Percentiles rank a stretch among this genome's conserved stretches.
Evolutionary conservation across 2,113 vertebrate species (phyloP).

Genomic region (Columba livia): DNA sequence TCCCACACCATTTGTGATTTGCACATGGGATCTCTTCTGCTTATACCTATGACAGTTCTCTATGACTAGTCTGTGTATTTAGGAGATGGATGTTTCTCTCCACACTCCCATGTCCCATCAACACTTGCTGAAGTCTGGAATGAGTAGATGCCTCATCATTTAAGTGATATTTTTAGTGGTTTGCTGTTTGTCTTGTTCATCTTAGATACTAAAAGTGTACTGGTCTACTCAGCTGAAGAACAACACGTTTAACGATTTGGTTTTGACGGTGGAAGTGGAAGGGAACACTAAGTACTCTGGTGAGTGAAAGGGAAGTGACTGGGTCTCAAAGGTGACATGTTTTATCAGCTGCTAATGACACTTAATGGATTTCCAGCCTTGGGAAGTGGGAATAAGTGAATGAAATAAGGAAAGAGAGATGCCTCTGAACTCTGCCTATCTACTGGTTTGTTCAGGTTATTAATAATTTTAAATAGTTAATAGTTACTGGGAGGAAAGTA

Average conservation of each 20-base stretch:
- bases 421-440: not conserved
- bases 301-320: not conserved
- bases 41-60: not conserved
- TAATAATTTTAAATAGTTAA: not conserved
- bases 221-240: slow-evolving; percentile 67
- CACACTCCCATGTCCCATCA: not conserved
- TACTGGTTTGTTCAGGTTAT: not conserved
- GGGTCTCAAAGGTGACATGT: accelerated
- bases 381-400: not conserved
- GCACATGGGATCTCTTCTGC: not conserved
- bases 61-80: not conserved
- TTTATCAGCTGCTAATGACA: not conserved
- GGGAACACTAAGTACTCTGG: slow-evolving; percentile 11
- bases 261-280: slow-evolving; percentile 73
- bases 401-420: not conserved
- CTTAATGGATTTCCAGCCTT: not conserved
- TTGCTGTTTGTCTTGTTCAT: not conserved
- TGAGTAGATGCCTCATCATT: not conserved
- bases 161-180: not conserved
- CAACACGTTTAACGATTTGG: slow-evolving; percentile 58
- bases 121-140: not conserved
- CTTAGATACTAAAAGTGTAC: slow-evolving; percentile 78
- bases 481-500: accelerated
- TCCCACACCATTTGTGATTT: not conserved
- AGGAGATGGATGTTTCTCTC: not conserved